Evolutionary conservation across 2,888 invertebrate genomes (phyloP), one percentile per base, ranked within the genome.

Genomic region (Lithophane leautieri): DNA sequence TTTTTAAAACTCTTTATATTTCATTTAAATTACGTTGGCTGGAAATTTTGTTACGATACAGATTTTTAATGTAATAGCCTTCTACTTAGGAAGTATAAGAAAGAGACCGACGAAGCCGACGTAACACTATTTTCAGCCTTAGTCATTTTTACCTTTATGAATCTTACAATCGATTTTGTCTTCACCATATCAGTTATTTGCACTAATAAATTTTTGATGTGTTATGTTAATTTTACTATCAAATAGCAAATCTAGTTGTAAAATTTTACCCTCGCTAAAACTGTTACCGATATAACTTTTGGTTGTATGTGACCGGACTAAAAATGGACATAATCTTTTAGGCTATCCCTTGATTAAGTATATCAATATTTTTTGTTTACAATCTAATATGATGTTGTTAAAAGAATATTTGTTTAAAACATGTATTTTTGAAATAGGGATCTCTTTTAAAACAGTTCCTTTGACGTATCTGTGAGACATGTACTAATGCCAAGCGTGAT

Each of bases 281-380:
- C 86, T 90, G 90, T 91, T 92, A 91, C 90, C 89, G 84, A 82
- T 80, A 82, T 78, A 70, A 42, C n/a, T 79, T 78, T 82, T 79
- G 76, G 76, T 82, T 82, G 75, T 71, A 54, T 69, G 67, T 82
- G 86, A 81, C 88, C 88, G 85, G 85, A 78, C 70, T 75, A 25
- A 52, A 71, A 73, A 58, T 60, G 25, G 63, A 68, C 66, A 44
- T 34, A 7, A 63, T 25, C 34, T 34, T 63, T 62, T 62, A 62
- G 71, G 60, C 47, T 52, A 42, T 65, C 40, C 25, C 47, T 72
- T 19, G 11, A 34, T 42, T 60, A 34, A 34, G 34, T 34, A 54
- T 47, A 63, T 12, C 16, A 47, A 34, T 52, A 50, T 56, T 34
- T 62, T 34, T 16, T 44, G 50, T 40, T 58, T 40, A 70, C 19